Evolutionary conservation across 2,888 invertebrate genomes (phyloP).

Genomic region (Toxonevra muliebris): DNA sequence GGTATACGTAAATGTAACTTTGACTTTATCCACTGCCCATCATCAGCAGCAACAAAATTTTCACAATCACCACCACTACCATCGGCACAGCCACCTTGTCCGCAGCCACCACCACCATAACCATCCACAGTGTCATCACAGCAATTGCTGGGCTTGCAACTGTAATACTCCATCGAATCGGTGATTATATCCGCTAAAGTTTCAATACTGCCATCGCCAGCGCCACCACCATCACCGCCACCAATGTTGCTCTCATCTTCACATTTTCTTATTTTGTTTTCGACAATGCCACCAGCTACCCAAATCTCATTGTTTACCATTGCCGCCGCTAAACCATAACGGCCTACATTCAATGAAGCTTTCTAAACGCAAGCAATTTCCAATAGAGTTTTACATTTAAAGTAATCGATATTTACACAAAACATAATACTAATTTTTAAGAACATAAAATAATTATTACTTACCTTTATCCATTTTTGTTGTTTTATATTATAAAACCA

Average conservation of each 20-base stretch:
- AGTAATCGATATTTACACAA: too few relatives aligned
- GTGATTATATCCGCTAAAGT: constrained; percentile 40
- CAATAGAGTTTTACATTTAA: not conserved
- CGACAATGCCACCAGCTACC: constrained; percentile 77
- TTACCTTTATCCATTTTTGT: constrained; percentile 49
- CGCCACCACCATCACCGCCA: not conserved
- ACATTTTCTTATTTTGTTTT: constrained; percentile 32
- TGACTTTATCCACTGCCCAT: constrained; percentile 40
- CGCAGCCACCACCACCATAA: not conserved
- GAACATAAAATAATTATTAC: too few relatives aligned
- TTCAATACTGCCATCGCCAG: not conserved
- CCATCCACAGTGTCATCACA: constrained; percentile 18
- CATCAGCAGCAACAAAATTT: constrained; percentile 15
- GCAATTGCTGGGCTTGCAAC: constrained; percentile 35
- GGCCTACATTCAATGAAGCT: constrained; percentile 47
- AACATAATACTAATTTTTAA: too few relatives aligned
- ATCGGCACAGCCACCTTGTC: not conserved
- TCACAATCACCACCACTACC: constrained; percentile 7
- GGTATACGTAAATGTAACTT: constrained; percentile 41
- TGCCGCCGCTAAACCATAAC: constrained; percentile 50
- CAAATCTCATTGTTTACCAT: constrained; percentile 68
- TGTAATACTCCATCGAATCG: constrained; percentile 48
- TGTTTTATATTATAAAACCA: constrained; percentile 46
- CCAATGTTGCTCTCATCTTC: constrained; percentile 4
- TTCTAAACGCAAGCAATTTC: constrained; percentile 38